Conservation (phyloP, 2,797 vertebrate genomes). For the Aulostomus chinensis region DNA sequence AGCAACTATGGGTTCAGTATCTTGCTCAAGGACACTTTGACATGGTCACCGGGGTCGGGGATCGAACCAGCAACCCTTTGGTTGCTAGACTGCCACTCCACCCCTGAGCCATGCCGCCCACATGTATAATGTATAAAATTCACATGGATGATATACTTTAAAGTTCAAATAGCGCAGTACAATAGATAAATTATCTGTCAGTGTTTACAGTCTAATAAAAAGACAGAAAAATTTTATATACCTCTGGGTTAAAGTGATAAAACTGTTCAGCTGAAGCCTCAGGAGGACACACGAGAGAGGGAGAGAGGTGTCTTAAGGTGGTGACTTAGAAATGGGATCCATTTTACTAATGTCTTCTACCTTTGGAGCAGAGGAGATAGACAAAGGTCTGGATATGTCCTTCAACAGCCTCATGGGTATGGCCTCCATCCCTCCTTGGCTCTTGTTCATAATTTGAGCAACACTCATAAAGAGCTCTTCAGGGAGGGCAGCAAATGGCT, state of each 20-base stretch:
- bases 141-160: background rate
- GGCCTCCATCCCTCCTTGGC: background rate
- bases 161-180: too few species aligned
- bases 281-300: background rate
- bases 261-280: background rate
- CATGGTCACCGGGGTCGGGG: too few species aligned
- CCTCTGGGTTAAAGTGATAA: background rate
- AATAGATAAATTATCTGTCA: too few species aligned
- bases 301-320: background rate
- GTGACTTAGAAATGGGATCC: background rate
- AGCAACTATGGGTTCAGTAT: too few species aligned
- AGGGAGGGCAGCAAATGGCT: conserved; percentile 27
- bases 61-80: too few species aligned
- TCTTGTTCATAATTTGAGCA: conserved; percentile 26
- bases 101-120: too few species aligned
- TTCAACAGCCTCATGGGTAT: background rate
- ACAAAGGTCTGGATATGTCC: background rate
- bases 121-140: background rate
- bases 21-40: too few species aligned
- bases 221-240: background rate
- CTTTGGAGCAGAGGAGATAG: background rate
- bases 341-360: background rate
- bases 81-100: too few species aligned
- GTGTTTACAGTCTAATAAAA: background rate
- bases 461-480: conserved; percentile 28